These are phyloP conservation scores for Odobenus rosmarus DNA, from an alignment of 2,113 vertebrate species.

Conservation along the genomic window DNA sequence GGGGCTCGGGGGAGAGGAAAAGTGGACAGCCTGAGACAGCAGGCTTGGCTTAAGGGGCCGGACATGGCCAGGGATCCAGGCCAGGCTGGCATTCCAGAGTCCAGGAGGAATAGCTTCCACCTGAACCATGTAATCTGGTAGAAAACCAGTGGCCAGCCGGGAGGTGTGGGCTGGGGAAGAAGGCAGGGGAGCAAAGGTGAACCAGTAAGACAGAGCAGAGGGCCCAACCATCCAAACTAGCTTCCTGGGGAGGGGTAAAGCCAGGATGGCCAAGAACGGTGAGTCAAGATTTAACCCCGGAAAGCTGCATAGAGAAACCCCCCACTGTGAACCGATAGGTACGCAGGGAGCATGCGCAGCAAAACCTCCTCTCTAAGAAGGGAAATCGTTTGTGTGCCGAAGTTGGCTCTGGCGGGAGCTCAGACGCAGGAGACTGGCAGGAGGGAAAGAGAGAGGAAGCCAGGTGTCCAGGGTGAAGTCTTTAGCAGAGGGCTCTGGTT, in stretches of 20 bases:
- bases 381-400: background rate
- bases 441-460: background rate
- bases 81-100: background rate
- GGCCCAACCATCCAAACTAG: background rate
- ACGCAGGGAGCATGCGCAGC: fast-evolving
- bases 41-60: background rate
- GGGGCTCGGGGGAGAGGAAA: too few relatives aligned
- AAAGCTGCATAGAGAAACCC: fast-evolving
- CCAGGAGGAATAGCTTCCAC: background rate
- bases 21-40: background rate
- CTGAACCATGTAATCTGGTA: background rate
- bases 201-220: background rate
- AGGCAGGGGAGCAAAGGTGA: background rate
- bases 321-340: fast-evolving
- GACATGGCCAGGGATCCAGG: background rate
- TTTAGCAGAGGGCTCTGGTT: background rate
- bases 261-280: background rate
- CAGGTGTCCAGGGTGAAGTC: background rate
- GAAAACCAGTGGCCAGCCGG: background rate
- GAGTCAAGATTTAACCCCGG: background rate
- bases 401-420: background rate
- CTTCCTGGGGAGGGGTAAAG: background rate
- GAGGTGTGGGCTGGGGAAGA: background rate
- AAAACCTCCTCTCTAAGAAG: background rate
- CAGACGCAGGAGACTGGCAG: too few relatives aligned